These are phyloP conservation scores for Torymus tubicola DNA, from an alignment of 2,888 invertebrate genomes.

Conservation along the genomic window DNA sequence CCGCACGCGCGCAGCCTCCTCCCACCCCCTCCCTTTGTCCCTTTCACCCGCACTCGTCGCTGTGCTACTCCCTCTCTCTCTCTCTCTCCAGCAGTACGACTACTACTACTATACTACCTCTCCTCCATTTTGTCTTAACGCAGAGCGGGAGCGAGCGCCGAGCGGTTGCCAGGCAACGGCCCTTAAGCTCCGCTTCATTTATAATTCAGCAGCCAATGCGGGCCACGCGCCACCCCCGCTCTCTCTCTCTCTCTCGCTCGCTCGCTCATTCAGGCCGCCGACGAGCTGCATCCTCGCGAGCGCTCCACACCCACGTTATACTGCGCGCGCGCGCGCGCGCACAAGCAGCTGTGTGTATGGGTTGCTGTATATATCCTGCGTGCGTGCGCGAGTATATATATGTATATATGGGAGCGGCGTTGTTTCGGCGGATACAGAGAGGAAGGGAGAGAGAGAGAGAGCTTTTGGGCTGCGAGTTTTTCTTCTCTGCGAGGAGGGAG, in stretches of 20 bases:
- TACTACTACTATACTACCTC: slow-evolving; percentile 13
- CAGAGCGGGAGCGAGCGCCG: slow-evolving; percentile 69
- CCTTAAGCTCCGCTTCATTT: slow-evolving; percentile 76
- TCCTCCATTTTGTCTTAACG: slow-evolving; percentile 77
- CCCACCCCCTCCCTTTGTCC: neutral
- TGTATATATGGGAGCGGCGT: no score
- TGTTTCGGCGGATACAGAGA: no score
- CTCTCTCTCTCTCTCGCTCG: slow-evolving; percentile 61
- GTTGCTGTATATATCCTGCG: no score
- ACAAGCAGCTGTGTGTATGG: neutral
- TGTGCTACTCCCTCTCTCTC: neutral
- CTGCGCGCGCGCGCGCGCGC: neutral
- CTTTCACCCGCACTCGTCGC: neutral
- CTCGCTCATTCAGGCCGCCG: no score
- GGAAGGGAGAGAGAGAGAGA: no score
- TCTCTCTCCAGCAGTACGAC: neutral
- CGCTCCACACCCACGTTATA: no score
- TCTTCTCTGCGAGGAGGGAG: no score
- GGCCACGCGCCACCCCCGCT: slow-evolving; percentile 74
- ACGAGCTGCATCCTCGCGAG: no score
- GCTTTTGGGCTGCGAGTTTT: no score
- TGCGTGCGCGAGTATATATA: no score
- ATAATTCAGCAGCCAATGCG: slow-evolving; percentile 77
- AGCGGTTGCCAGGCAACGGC: slow-evolving; percentile 76
- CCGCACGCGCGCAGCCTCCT: neutral